These are phyloP conservation scores for Paramuricea clavata DNA, from an alignment of 92 coral and sea anemone genomes.

Conservation along the genomic window DNA sequence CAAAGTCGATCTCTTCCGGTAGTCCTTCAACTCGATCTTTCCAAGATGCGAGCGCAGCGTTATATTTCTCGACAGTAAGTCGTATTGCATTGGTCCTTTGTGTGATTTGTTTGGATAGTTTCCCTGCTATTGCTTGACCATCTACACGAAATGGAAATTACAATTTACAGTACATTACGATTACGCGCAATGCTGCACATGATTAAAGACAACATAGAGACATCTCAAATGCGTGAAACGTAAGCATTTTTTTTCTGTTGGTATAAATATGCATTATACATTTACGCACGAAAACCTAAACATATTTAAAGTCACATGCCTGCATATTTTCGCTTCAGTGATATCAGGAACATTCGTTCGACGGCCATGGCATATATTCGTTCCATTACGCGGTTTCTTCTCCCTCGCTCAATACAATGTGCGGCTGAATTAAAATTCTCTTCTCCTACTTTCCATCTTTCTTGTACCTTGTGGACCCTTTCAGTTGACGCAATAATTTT, in stretches of 20 bases:
- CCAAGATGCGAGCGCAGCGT: neutral
- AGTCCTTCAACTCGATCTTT: conserved; percentile 6
- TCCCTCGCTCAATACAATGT: neutral
- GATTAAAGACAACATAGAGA: too few relatives aligned
- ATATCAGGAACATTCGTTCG: conserved; percentile 1
- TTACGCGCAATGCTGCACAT: neutral
- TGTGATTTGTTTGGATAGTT: conserved; percentile 9
- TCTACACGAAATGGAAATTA: neutral
- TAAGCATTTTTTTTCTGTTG: too few relatives aligned
- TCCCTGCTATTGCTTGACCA: conserved; percentile 8
- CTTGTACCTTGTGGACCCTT: neutral
- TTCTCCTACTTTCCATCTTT: conserved; percentile 16
- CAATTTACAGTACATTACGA: neutral
- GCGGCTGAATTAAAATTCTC: conserved; percentile 21
- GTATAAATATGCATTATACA: neutral
- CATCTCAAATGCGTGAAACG: neutral
- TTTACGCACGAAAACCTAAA: neutral
- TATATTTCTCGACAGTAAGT: neutral
- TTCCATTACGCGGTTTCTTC: neutral
- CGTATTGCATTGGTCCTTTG: neutral
- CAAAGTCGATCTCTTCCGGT: neutral
- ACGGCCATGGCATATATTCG: conserved; percentile 4
- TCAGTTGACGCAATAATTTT: neutral
- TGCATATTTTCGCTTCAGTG: conserved; percentile 20
- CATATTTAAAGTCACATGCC: neutral